A percentile compares a stretch with the other conserved stretches of the same genome.
phyloP scores from a whole-genome alignment of 2,113 vertebrate species.

The Paraplagusia blochii region DNA sequence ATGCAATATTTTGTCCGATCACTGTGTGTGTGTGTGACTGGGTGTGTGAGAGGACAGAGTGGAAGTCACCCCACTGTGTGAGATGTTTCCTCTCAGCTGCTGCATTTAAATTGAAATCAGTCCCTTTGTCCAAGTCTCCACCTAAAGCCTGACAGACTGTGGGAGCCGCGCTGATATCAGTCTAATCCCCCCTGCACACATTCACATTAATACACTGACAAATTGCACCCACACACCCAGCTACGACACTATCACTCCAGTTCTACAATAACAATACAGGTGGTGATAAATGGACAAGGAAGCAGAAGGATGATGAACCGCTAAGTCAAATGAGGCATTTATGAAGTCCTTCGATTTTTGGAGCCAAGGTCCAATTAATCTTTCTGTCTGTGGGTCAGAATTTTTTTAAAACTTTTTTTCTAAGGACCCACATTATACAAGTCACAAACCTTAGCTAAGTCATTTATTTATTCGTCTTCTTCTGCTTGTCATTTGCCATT shows the following conservation, averaged over 20 bases:
- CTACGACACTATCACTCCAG: not conserved
- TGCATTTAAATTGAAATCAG: conserved; percentile 72
- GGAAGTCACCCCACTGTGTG: conserved; percentile 67
- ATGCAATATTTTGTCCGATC: not conserved
- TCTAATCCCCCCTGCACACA: conserved; percentile 55
- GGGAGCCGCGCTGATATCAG: conserved; percentile 47
- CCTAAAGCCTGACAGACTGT: conserved; percentile 51
- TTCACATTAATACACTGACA: conserved; percentile 47
- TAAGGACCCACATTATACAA: too few species aligned
- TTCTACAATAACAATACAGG: not conserved
- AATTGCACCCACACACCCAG: conserved; percentile 39
- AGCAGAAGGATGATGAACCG: not conserved
- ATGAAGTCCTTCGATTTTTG: too few species aligned
- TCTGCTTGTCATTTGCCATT: too few species aligned
- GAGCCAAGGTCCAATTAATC: too few species aligned
- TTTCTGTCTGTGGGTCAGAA: too few species aligned
- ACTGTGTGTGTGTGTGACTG: conserved; percentile 16
- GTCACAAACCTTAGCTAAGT: too few species aligned
- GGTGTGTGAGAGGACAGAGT: conserved; percentile 23
- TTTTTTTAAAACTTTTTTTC: too few species aligned
- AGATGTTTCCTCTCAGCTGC: conserved; percentile 61
- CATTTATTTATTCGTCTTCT: too few species aligned
- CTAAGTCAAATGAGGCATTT: too few species aligned
- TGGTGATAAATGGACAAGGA: not conserved
- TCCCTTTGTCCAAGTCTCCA: conserved; percentile 54